phyloP scores from a whole-genome alignment of 2,113 vertebrate genomes.

The Beaufortia kweichowensis region DNA sequence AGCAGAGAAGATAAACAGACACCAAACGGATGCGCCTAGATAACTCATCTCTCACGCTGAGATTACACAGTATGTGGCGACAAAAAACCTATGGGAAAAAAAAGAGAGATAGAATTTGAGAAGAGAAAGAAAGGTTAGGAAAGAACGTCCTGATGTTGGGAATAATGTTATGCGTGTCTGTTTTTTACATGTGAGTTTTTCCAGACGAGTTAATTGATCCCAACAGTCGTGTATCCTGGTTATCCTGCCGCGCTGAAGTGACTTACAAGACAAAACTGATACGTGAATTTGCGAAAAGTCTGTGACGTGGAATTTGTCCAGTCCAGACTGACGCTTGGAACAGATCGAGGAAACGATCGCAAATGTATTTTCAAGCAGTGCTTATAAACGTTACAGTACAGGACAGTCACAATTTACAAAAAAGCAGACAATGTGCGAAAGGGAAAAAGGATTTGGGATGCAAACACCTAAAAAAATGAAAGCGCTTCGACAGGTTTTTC shows the following conservation, averaged over 20 bases:
- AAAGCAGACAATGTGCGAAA: no score
- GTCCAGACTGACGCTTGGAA: not conserved
- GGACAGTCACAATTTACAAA: no score
- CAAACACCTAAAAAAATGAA: no score
- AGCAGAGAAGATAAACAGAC: constrained; percentile 37
- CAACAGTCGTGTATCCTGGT: not conserved
- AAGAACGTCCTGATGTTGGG: not conserved
- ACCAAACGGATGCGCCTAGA: constrained; percentile 25
- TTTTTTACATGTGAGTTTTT: constrained; percentile 54
- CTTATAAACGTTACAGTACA: not conserved
- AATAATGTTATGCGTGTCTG: constrained; percentile 50
- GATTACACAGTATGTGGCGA: constrained; percentile 2
- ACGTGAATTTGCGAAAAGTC: no score
- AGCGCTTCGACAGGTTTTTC: no score
- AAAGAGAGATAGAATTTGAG: not conserved
- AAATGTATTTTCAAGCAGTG: not conserved
- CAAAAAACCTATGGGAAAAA: not conserved
- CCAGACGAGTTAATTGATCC: not conserved
- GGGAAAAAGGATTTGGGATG: no score
- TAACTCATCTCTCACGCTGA: constrained; percentile 26
- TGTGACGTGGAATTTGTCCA: no score
- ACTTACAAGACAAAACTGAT: not conserved
- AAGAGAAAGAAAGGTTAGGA: not conserved
- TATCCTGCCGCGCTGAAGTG: not conserved
- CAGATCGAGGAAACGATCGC: not conserved